These are phyloP conservation scores for Pristionchus mayeri DNA, from an alignment of 2,888 invertebrate genomes.

Conservation along the genomic window DNA sequence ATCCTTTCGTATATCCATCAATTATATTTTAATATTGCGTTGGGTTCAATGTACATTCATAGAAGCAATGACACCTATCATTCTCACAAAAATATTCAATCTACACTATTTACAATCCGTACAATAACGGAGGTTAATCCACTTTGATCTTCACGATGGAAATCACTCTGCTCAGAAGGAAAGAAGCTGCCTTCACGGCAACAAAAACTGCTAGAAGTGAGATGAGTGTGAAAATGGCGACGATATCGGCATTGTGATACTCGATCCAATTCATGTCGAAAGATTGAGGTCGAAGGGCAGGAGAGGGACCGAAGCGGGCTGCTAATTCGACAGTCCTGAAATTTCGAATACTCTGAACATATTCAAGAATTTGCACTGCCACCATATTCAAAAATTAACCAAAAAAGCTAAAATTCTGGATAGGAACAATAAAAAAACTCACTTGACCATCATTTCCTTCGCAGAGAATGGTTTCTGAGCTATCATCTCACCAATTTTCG, in stretches of 20 bases:
- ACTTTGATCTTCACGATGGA: neutral
- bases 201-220: neutral
- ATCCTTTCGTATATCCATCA: too few species aligned
- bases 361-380: too few species aligned
- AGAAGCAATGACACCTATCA: too few species aligned
- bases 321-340: slow-evolving; percentile 28
- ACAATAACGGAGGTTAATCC: neutral
- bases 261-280: slow-evolving; percentile 23
- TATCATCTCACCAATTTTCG: neutral
- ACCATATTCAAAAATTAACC: too few species aligned
- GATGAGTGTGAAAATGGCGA: neutral
- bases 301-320: neutral
- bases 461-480: neutral
- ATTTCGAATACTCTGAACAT: neutral
- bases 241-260: neutral
- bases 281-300: slow-evolving; percentile 1
- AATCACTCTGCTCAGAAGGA: neutral
- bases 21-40: too few species aligned
- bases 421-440: neutral
- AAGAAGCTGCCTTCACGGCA: neutral
- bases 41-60: too few species aligned
- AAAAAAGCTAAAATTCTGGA: too few species aligned
- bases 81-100: too few species aligned
- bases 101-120: neutral
- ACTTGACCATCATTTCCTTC: neutral